Conservation (phyloP, 2,797 vertebrate species). For the Graptemys geographica region DNA sequence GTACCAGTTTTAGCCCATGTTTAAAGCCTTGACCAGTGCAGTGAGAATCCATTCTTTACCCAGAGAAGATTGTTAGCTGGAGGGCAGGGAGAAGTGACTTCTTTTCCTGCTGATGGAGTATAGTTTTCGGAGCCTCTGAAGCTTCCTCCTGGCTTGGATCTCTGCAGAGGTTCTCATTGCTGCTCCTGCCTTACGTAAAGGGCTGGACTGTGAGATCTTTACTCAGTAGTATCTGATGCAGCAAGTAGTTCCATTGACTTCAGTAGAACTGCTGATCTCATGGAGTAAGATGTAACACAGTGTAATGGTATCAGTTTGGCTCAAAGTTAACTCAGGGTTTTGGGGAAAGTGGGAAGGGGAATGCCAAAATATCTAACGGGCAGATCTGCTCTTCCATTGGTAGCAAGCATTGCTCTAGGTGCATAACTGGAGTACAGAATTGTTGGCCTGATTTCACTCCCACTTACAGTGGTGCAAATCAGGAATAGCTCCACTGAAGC, state of each 20-base stretch:
- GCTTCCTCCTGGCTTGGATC: slow-evolving; percentile 78
- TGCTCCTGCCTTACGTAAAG: slow-evolving; percentile 82
- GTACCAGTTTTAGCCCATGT: not conserved
- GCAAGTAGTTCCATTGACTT: not conserved
- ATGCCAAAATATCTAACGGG: not conserved
- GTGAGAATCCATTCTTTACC: not conserved
- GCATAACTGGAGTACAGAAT: not conserved
- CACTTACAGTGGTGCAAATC: not conserved
- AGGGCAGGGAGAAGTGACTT: not conserved
- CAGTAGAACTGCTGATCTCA: not conserved
- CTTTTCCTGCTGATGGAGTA: slow-evolving; percentile 79
- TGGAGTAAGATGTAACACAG: not conserved
- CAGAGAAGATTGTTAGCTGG: not conserved
- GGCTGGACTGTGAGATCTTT: not conserved
- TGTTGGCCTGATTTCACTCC: not conserved
- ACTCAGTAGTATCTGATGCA: slow-evolving; percentile 30
- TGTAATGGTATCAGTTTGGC: not conserved
- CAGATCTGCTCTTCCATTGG: not conserved
- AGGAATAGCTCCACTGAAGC: not conserved
- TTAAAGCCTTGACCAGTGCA: not conserved
- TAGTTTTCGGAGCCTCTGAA: slow-evolving; percentile 86
- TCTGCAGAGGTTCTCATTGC: slow-evolving; percentile 85
- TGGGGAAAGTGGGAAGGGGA: not conserved
- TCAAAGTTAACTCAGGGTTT: not conserved
- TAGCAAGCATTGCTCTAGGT: not conserved